These are phyloP conservation scores for Meiosimyza decipiens DNA, from an alignment of 2,888 invertebrate species.

Conservation along the genomic window DNA sequence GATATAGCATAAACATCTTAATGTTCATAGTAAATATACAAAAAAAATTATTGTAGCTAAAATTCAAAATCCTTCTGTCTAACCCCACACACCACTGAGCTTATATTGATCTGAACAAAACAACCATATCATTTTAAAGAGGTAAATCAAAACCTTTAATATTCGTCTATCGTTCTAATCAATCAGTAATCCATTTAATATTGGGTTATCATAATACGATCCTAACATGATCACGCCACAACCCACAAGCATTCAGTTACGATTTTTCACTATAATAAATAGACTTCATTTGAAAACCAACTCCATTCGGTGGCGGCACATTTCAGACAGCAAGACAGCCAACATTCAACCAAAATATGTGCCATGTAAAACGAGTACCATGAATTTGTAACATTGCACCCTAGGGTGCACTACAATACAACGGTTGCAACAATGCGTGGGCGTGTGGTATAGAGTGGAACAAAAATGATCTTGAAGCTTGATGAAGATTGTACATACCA, in stretches of 20 bases:
- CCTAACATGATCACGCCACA: not conserved
- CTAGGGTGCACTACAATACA: constrained; percentile 1
- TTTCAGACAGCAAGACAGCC: not conserved
- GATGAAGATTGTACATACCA: too few species aligned
- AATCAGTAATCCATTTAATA: constrained; percentile 23
- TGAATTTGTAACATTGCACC: constrained; percentile 3
- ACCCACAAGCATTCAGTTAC: not conserved
- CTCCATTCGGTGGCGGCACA: not conserved
- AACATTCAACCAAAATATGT: not conserved
- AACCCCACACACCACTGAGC: too few species aligned
- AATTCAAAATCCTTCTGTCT: too few species aligned
- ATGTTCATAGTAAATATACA: too few species aligned
- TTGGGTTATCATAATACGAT: not conserved
- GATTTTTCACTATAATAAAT: constrained; percentile 2
- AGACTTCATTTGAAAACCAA: not conserved
- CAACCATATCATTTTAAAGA: too few species aligned
- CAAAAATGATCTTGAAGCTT: too few species aligned
- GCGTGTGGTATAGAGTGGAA: not conserved
- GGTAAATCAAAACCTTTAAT: too few species aligned
- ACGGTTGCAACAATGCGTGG: constrained; percentile 12
- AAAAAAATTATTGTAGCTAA: too few species aligned
- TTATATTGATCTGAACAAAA: too few species aligned
- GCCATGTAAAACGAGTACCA: not conserved
- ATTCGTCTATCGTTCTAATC: constrained; percentile 15
- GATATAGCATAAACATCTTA: too few species aligned